Conservation (phyloP, 2,888 invertebrate species). For the Oxyscelio sp. region DNA sequence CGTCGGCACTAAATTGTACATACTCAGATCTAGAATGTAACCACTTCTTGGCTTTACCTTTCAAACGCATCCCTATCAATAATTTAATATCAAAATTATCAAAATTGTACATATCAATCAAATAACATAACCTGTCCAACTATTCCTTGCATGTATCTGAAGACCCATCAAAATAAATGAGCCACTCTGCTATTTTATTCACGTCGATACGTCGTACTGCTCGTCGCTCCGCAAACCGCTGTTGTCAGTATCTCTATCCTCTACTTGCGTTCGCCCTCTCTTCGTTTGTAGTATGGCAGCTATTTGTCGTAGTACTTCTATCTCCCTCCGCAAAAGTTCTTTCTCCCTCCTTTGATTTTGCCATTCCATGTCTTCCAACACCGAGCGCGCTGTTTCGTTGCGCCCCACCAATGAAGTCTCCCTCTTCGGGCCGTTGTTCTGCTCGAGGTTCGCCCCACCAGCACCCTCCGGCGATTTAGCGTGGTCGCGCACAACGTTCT, state of each 20-base stretch:
- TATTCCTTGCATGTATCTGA: constrained; percentile 59
- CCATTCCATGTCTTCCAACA: not conserved
- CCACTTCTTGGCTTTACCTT: constrained; percentile 64
- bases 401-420: too few species aligned
- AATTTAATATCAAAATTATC: constrained; percentile 58
- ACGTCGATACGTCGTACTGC: not conserved
- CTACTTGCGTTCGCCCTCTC: too few species aligned
- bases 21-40: constrained; percentile 73
- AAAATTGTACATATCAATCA: constrained; percentile 51
- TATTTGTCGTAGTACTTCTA: constrained; percentile 13
- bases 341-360: constrained; percentile 32
- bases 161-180: constrained; percentile 60
- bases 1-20: constrained; percentile 35
- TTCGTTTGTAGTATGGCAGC: constrained; percentile 32
- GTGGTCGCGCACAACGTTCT: not conserved
- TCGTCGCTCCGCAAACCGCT: not conserved
- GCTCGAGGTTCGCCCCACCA: not conserved
- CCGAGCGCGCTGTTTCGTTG: not conserved
- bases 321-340: constrained; percentile 18
- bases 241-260: too few species aligned
- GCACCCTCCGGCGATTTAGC: not conserved
- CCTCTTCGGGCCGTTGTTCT: not conserved
- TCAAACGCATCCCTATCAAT: constrained; percentile 63
- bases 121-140: constrained; percentile 60
- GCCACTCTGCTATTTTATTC: constrained; percentile 52